Evolutionary conservation across 2,888 invertebrate genomes (phyloP).

Genomic region (Oscheius sp.): DNA sequence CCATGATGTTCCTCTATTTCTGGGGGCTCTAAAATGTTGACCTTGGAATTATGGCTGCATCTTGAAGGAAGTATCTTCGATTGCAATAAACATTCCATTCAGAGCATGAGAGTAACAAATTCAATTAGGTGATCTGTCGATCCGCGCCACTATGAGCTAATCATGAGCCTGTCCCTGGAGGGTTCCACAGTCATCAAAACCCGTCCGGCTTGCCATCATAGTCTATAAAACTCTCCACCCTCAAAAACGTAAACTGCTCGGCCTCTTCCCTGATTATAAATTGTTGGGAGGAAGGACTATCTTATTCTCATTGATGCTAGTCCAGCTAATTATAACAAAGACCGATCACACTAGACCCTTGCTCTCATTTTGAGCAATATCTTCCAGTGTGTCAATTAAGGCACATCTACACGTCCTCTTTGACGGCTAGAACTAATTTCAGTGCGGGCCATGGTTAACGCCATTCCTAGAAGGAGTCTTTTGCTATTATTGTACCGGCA

Average conservation of each 20-base stretch:
- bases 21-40: background rate
- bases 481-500: too few relatives aligned
- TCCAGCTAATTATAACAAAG: too few relatives aligned
- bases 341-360: background rate
- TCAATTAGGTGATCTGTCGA: conserved; percentile 35
- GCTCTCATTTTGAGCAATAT: background rate
- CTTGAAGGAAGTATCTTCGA: conserved; percentile 8
- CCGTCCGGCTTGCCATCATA: conserved; percentile 34
- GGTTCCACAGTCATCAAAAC: conserved; percentile 36
- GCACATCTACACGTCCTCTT: conserved; percentile 8
- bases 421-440: conserved; percentile 21
- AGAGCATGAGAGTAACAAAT: conserved; percentile 17
- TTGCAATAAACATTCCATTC: conserved; percentile 30
- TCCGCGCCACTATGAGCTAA: conserved; percentile 33
- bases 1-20: background rate
- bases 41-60: background rate
- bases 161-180: conserved; percentile 29
- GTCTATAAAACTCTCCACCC: conserved; percentile 36
- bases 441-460: background rate
- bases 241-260: conserved; percentile 9
- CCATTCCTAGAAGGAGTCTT: background rate
- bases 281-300: background rate
- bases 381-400: conserved; percentile 24
- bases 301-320: background rate
- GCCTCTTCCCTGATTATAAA: background rate